These are phyloP conservation scores for Cyprinodon brontotheroides DNA, from an alignment of 2,113 vertebrate genomes.

Conservation along the genomic window DNA sequence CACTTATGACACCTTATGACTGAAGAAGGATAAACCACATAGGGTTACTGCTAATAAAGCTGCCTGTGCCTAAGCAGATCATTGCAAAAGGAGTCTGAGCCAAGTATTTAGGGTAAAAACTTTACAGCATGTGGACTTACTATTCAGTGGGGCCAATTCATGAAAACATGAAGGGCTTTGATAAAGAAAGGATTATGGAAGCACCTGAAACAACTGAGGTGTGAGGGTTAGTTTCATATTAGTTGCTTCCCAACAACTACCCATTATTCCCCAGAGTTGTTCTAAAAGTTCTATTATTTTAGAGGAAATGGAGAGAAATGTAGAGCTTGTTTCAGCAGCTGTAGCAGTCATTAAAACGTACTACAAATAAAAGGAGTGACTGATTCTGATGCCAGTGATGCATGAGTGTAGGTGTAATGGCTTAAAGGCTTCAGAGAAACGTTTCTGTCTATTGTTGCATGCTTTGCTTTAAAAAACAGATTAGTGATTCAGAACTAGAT, in stretches of 20 bases:
- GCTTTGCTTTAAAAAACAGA: not conserved
- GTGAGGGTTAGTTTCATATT: not conserved
- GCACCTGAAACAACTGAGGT: not conserved
- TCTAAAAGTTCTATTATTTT: not conserved
- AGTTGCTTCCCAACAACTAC: not conserved
- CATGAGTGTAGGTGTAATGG: not conserved
- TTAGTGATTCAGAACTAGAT: not conserved
- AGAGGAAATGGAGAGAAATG: not conserved
- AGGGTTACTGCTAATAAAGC: not conserved
- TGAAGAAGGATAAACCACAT: not conserved
- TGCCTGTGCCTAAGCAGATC: not conserved
- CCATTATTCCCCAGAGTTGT: not conserved
- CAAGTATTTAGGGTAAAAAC: not conserved
- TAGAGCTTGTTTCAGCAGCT: not conserved
- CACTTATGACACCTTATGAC: not conserved
- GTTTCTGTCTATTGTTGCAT: not conserved
- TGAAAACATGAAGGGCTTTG: not conserved
- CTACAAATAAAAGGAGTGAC: not conserved
- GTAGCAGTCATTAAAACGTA: not conserved
- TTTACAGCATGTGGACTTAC: not conserved
- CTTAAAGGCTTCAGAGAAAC: slow-evolving; percentile 4
- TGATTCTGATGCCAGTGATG: not conserved
- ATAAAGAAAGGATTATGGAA: not conserved
- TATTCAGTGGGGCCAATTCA: not conserved
- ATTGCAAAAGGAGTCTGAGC: not conserved